A percentile compares a stretch with the other conserved stretches of the same genome.
These are phyloP conservation scores for Carpatolechia fugitivella DNA, from an alignment of 2,888 invertebrate species.

Conservation along the genomic window DNA sequence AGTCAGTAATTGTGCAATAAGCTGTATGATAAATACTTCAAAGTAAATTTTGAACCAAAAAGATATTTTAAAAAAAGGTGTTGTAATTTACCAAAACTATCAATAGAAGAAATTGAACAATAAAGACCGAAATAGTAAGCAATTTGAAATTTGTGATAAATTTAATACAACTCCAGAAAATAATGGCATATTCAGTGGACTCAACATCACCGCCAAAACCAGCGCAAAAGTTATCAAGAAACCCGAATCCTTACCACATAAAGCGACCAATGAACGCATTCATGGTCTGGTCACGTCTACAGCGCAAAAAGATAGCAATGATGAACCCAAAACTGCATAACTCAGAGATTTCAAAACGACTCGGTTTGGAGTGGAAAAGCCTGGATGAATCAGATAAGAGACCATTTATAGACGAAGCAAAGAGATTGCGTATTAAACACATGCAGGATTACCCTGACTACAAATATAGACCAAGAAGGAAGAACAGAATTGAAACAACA, in stretches of 20 bases:
- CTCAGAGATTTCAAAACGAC: slow-evolving; percentile 88
- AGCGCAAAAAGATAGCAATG: slow-evolving; percentile 89
- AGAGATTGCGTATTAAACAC: slow-evolving; percentile 84
- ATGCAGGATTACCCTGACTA: slow-evolving; percentile 87
- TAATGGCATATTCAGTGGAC: slow-evolving; percentile 62
- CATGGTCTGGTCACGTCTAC: slow-evolving; percentile 98
- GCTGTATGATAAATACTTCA: too few relatives aligned
- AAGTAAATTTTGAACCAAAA: too few relatives aligned
- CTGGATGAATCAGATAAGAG: slow-evolving; percentile 88
- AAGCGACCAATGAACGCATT: slow-evolving; percentile 99
- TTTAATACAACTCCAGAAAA: not conserved
- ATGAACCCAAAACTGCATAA: slow-evolving; percentile 90
- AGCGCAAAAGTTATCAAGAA: slow-evolving; percentile 69
- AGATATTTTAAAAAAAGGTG: too few relatives aligned
- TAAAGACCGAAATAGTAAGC: too few relatives aligned
- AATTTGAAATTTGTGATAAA: too few relatives aligned
- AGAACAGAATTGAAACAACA: slow-evolving; percentile 74
- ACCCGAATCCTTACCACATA: slow-evolving; percentile 84
- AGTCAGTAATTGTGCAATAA: too few relatives aligned
- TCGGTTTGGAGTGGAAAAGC: slow-evolving; percentile 92
- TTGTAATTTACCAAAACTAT: too few relatives aligned
- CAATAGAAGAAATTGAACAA: too few relatives aligned
- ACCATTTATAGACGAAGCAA: slow-evolving; percentile 94
- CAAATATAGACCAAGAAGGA: slow-evolving; percentile 83
- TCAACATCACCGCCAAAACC: slow-evolving; percentile 40